A percentile compares a stretch with the other conserved stretches of the same genome.
Conservation (phyloP, 2,797 vertebrate species). For the Picus viridis region DNA sequence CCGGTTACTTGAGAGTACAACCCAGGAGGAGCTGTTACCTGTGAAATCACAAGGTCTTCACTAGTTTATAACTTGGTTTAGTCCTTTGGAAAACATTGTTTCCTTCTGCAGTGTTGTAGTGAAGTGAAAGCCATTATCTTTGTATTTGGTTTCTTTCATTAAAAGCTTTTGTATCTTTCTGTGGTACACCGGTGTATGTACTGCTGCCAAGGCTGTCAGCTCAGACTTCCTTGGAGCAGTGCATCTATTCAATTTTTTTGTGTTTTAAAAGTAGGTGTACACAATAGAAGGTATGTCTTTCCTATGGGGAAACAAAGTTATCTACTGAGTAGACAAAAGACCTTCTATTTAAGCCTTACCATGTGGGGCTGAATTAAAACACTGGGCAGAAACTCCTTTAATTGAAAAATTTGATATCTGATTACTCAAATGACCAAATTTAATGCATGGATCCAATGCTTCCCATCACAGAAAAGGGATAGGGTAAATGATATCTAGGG, state of each 20-base stretch:
- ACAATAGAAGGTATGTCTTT: background rate
- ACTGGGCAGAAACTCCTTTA: background rate
- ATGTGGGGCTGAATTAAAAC: background rate
- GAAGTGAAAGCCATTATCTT: background rate
- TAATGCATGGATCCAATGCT: background rate
- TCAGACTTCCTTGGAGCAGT: background rate
- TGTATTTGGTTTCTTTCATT: background rate
- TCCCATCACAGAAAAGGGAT: background rate
- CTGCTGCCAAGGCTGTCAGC: background rate
- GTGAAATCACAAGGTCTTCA: background rate
- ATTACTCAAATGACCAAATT: background rate
- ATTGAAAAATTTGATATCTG: background rate
- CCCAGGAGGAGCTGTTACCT: background rate
- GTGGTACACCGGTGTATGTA: background rate
- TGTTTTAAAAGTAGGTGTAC: background rate
- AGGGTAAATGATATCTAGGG: background rate
- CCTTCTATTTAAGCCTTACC: background rate
- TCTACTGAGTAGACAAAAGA: background rate
- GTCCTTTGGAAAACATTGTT: background rate
- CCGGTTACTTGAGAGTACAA: background rate
- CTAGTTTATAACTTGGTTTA: background rate
- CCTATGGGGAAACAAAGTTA: background rate
- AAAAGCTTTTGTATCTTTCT: background rate
- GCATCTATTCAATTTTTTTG: conserved; percentile 12
- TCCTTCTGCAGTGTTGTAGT: background rate